Evolutionary conservation across 2,797 vertebrate genomes (phyloP).

Genomic region (Scarus forsteni): DNA sequence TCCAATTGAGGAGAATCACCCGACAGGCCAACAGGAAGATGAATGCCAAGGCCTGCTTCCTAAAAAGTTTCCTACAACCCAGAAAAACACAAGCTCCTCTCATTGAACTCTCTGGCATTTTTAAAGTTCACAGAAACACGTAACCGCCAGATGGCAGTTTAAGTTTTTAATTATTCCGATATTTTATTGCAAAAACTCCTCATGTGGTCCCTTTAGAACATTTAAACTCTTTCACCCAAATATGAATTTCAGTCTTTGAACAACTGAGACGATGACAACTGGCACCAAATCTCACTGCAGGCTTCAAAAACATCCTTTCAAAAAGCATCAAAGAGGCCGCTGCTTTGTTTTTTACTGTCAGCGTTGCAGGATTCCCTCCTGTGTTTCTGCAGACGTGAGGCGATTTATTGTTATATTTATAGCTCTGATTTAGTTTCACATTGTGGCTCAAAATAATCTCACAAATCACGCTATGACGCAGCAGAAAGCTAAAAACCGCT

Average conservation of each 20-base stretch:
- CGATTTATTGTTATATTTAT: not conserved
- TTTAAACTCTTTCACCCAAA: not conserved
- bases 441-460: conserved; percentile 9
- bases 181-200: no score
- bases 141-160: no score
- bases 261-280: conserved; percentile 37
- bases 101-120: no score
- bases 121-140: no score
- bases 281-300: conserved; percentile 17
- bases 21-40: no score
- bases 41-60: no score
- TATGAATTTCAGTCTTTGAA: not conserved
- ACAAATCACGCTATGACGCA: not conserved
- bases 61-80: no score
- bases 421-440: conserved; percentile 14
- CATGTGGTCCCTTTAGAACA: not conserved
- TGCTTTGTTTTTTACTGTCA: not conserved
- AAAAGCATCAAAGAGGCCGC: conserved; percentile 14
- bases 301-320: conserved; percentile 26
- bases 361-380: conserved; percentile 11
- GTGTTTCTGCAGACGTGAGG: conserved; percentile 1
- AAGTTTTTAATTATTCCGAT: no score
- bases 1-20: no score
- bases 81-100: no score
- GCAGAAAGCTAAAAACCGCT: not conserved